Evolutionary conservation across 2,797 vertebrate species (phyloP), one percentile per base, ranked within the genome.

Genomic region (Pterois miles): DNA sequence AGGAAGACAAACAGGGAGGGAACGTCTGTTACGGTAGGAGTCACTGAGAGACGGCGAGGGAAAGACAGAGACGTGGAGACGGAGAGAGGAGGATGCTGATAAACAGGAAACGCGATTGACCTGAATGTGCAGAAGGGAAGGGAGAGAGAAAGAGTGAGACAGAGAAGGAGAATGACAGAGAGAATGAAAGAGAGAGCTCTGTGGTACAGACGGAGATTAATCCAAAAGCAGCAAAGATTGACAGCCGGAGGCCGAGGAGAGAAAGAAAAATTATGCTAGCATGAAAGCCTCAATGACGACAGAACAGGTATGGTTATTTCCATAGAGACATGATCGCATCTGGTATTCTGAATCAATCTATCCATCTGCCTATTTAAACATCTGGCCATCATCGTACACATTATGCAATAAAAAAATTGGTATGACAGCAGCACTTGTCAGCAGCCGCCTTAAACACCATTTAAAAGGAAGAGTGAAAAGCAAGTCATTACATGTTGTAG

Each of bases 91-190:
- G 68, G 83, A 87, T 79, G 78, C 72, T 79, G 89, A 91, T 91
- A 84, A 91, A 90, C 74, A 83, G 86, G 87, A 87, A 87, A 88
- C 82, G 78, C 82, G 73, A 89, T 86, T 89, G 83, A 71, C 80
- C 80, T 84, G 73, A 85, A 85, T 71, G 76, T 79, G 69, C 69
- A 76, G 80, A 90, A 70, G 70, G 58, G 31, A 68, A 66, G 72
- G 23, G 31, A 52, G 67, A 57, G 23, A 67, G 56, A 59, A 65
- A 52, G 53, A 83, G 60, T 25, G 60, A 78, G 66, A 72, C 40
- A 23, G 63, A 71, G 27, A 56, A 43, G 40, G 16, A 65, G 81
- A 83, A 36, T 72, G 83, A 80, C 78, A 84, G 69, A 79, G 65
- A 65, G 25, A 72, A 89, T 85, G 86, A 75, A 89, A 6, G 66